phyloP scores from a whole-genome alignment of 2,797 vertebrate genomes.

The Xenentodon cancila region DNA sequence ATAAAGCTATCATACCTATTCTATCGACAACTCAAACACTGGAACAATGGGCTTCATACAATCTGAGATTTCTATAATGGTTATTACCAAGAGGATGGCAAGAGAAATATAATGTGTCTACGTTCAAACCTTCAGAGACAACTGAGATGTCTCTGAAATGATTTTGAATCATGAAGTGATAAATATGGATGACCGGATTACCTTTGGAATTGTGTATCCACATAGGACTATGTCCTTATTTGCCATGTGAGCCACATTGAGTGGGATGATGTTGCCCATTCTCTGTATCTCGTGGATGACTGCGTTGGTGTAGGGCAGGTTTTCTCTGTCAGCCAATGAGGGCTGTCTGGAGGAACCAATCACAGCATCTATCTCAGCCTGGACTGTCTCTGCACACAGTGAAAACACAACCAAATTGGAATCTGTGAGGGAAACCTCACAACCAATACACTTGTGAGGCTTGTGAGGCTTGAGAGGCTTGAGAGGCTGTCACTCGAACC shows the following conservation, averaged over 20 bases:
- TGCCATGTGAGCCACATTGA: constrained; percentile 54
- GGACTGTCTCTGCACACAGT: constrained; percentile 64
- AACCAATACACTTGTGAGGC: no score
- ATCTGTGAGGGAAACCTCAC: background rate
- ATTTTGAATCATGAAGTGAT: background rate
- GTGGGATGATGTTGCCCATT: constrained; percentile 75
- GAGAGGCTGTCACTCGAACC: constrained; percentile 31
- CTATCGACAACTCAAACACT: no score
- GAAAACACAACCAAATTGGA: constrained; percentile 5
- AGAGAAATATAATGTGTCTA: no score
- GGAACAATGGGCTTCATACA: no score
- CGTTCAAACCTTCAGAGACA: no score
- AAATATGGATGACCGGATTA: constrained; percentile 33
- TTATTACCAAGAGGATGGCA: no score
- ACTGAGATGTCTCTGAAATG: background rate
- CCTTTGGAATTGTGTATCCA: constrained; percentile 84
- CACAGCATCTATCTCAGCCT: constrained; percentile 71
- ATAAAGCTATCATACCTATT: no score
- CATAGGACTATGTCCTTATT: constrained; percentile 61
- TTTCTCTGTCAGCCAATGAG: constrained; percentile 59
- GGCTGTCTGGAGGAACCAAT: constrained; percentile 64
- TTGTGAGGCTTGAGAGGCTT: background rate
- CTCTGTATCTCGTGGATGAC: constrained; percentile 83
- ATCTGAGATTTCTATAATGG: no score
- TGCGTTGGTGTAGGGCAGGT: constrained; percentile 73